A percentile compares a stretch with the other conserved stretches of the same genome.
These are phyloP conservation scores for Epinephelus cyanopodus DNA, from an alignment of 2,113 vertebrate genomes.

Conservation along the genomic window DNA sequence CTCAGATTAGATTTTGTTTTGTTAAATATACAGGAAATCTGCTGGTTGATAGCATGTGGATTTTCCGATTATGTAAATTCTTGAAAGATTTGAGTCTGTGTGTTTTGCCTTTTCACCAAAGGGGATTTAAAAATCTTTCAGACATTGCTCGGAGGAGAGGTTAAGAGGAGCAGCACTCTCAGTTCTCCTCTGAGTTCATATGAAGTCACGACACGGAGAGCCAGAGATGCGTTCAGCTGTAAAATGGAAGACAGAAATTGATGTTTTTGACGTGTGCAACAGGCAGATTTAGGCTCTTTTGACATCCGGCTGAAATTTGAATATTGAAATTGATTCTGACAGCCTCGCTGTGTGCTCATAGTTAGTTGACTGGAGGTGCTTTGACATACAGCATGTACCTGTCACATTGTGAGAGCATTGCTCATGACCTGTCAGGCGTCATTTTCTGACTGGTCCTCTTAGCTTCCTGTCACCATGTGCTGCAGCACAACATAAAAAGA, in stretches of 20 bases:
- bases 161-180: background rate
- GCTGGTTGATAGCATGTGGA: background rate
- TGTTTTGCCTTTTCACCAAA: background rate
- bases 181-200: background rate
- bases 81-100: background rate
- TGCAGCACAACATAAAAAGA: background rate
- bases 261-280: conserved; percentile 31
- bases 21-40: background rate
- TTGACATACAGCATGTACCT: conserved; percentile 5
- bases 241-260: conserved; percentile 6
- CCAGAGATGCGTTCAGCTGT: background rate
- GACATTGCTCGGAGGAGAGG: background rate
- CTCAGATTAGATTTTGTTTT: background rate
- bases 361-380: conserved; percentile 20
- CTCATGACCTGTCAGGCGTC: conserved; percentile 17
- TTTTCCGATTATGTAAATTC: background rate
- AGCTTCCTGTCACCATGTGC: background rate
- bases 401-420: conserved; percentile 11
- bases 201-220: background rate
- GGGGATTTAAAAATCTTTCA: background rate
- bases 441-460: conserved; percentile 16
- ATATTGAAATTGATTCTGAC: conserved; percentile 11
- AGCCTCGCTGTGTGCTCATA: conserved; percentile 22
- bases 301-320: background rate
- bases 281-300: conserved; percentile 6